Conservation (phyloP, 2,113 vertebrate genomes). For the Stegastes partitus region DNA sequence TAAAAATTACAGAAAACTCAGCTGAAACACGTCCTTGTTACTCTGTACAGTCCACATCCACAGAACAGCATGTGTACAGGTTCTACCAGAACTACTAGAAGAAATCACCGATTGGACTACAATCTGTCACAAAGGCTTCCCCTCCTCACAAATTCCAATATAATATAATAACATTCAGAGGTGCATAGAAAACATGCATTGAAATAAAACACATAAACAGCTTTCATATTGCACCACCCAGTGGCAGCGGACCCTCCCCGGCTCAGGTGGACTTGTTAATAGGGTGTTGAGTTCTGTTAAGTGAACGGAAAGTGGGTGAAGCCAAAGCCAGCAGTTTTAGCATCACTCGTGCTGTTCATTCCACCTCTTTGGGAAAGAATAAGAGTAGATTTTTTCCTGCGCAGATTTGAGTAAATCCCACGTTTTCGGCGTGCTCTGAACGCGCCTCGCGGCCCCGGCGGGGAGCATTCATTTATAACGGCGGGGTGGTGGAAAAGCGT, state of each 20-base stretch:
- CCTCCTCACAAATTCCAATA: too few relatives aligned
- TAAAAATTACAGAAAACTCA: too few relatives aligned
- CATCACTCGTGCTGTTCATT: background rate
- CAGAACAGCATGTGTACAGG: too few relatives aligned
- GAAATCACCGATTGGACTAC: too few relatives aligned
- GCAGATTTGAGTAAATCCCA: constrained; percentile 44
- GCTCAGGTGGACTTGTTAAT: constrained; percentile 9
- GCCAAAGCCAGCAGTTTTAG: background rate
- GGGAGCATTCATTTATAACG: constrained; percentile 57
- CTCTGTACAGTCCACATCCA: too few relatives aligned
- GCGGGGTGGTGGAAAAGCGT: constrained; percentile 53
- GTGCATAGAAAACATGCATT: too few relatives aligned
- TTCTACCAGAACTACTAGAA: too few relatives aligned
- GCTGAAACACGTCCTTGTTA: too few relatives aligned
- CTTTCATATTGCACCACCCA: constrained; percentile 51
- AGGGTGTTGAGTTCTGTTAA: constrained; percentile 42
- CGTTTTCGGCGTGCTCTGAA: constrained; percentile 51
- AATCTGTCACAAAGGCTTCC: too few relatives aligned
- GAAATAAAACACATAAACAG: background rate
- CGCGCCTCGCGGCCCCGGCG: constrained; percentile 1
- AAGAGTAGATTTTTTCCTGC: constrained; percentile 35
- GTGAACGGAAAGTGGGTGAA: constrained; percentile 6
- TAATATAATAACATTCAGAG: too few relatives aligned
- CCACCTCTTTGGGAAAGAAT: constrained; percentile 30
- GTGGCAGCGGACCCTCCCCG: constrained; percentile 27